Conservation (phyloP, 2,797 vertebrate species). For the Centropyge bicolor region DNA sequence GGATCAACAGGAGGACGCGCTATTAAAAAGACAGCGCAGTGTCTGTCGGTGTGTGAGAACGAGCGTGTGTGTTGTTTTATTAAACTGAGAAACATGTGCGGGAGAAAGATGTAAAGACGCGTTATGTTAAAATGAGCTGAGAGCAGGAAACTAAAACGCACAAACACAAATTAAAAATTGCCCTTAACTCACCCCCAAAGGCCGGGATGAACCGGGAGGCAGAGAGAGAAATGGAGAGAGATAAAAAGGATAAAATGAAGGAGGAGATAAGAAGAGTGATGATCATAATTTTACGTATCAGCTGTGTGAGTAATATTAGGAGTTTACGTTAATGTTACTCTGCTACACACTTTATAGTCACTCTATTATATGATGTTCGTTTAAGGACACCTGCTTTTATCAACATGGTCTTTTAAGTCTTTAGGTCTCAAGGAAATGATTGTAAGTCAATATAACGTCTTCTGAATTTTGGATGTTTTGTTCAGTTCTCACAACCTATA, state of each 20-base stretch:
- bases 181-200: conserved; percentile 32
- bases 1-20: conserved; percentile 60
- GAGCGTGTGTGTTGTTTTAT: conserved; percentile 42
- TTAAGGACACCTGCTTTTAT: conserved; percentile 37
- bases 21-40: conserved; percentile 61
- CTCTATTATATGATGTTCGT: neutral
- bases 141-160: conserved; percentile 38
- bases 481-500: too few relatives aligned
- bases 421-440: too few relatives aligned
- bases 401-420: conserved; percentile 32
- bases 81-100: conserved; percentile 37
- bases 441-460: too few relatives aligned
- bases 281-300: conserved; percentile 16
- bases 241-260: conserved; percentile 12
- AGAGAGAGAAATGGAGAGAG: conserved; percentile 2
- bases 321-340: neutral
- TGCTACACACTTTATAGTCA: neutral
- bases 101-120: conserved; percentile 45
- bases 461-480: too few relatives aligned
- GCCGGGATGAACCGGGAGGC: conserved; percentile 21
- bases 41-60: conserved; percentile 29
- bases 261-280: conserved; percentile 17
- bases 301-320: too few relatives aligned
- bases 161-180: neutral
- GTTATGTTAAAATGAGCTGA: conserved; percentile 45